phyloP scores from a whole-genome alignment of 2,888 invertebrate genomes.

The Lasioglossum oenotherae region DNA sequence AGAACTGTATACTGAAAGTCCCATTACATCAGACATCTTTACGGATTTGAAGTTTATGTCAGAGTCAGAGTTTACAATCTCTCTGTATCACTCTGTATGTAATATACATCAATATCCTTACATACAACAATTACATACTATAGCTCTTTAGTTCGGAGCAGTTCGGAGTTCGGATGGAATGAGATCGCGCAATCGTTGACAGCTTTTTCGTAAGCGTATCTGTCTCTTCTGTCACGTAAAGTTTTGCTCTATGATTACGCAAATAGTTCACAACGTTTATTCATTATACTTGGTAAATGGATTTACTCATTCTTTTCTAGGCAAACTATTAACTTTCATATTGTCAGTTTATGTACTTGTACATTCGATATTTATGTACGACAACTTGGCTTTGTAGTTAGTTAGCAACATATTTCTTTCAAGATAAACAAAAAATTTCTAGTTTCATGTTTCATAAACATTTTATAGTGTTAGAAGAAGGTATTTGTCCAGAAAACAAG shows the following conservation, averaged over 20 bases:
- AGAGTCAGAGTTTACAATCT: background rate
- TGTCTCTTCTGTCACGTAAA: constrained; percentile 18
- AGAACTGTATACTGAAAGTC: background rate
- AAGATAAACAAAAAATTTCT: constrained; percentile 26
- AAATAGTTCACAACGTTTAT: background rate
- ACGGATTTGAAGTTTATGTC: background rate
- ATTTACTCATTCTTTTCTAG: constrained; percentile 26
- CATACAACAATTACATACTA: background rate
- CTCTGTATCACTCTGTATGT: no score
- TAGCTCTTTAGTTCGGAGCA: constrained; percentile 1
- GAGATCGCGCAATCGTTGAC: constrained; percentile 60
- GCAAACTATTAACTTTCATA: constrained; percentile 41
- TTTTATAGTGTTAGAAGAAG: background rate
- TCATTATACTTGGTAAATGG: constrained; percentile 34
- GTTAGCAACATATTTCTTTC: constrained; percentile 22
- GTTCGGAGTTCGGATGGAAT: constrained; percentile 24
- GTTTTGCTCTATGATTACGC: constrained; percentile 19
- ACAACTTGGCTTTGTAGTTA: constrained; percentile 4
- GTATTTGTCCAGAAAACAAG: background rate
- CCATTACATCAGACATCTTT: background rate
- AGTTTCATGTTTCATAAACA: background rate
- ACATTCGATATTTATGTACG: constrained; percentile 15
- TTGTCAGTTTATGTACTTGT: constrained; percentile 30
- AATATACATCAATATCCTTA: background rate
- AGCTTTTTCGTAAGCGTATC: constrained; percentile 43